A percentile compares a stretch with the other conserved stretches of the same genome.
phyloP scores from a whole-genome alignment of 2,888 invertebrate species.

The Drosophila antonietae region DNA sequence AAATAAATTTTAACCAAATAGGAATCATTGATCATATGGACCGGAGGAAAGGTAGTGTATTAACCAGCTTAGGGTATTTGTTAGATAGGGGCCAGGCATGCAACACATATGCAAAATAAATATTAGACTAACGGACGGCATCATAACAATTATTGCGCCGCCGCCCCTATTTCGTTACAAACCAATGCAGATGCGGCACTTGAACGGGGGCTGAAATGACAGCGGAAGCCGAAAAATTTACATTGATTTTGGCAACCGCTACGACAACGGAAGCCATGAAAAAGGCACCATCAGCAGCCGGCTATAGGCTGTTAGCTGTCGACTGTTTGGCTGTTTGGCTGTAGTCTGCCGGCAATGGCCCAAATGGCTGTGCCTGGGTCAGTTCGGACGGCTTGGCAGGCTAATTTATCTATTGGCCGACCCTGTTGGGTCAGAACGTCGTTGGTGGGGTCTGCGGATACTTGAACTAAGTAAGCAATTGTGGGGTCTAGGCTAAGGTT shows the following conservation, averaged over 20 bases:
- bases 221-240: conserved; percentile 72
- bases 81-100: conserved; percentile 36
- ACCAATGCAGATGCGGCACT: conserved; percentile 1
- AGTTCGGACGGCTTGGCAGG: conserved; percentile 56
- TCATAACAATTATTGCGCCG: conserved; percentile 77
- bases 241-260: conserved; percentile 77
- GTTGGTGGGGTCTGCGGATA: conserved; percentile 14
- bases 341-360: conserved; percentile 56
- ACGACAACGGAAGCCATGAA: conserved; percentile 68
- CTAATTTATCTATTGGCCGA: conserved; percentile 72
- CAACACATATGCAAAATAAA: conserved; percentile 76
- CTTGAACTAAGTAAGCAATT: conserved; percentile 33
- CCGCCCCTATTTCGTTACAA: conserved; percentile 60
- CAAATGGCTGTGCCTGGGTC: conserved; percentile 58
- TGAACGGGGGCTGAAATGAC: conserved; percentile 39
- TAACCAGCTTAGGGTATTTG: conserved; percentile 21
- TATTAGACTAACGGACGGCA: conserved; percentile 75
- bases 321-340: conserved; percentile 21
- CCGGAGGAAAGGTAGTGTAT: conserved; percentile 31
- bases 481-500: conserved; percentile 76
- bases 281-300: conserved; percentile 50
- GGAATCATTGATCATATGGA: no score
- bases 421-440: conserved; percentile 47
- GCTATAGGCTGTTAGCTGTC: conserved; percentile 35
- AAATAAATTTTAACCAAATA: not conserved